A percentile compares a stretch with the other conserved stretches of the same genome.
Evolutionary conservation across 1,140 invertebrate genomes (phyloP).

Genomic region (Drosophila oshimai): DNA sequence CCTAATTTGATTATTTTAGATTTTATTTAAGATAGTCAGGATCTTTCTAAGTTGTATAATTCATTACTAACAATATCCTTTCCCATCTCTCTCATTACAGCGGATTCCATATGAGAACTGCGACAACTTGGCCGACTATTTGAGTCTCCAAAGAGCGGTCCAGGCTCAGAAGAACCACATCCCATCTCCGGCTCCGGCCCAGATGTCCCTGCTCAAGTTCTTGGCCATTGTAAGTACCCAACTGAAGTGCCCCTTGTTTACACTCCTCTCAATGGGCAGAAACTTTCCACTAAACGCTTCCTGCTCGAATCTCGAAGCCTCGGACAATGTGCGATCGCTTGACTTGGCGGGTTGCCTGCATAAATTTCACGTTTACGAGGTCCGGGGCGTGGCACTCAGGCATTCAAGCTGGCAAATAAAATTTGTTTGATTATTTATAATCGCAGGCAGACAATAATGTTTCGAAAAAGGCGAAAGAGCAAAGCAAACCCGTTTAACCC

Average conservation of each 20-base stretch:
- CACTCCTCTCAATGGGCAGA: conserved; percentile 5
- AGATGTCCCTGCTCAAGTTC: conserved; percentile 86
- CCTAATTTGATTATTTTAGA: not conserved
- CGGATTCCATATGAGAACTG: conserved; percentile 70
- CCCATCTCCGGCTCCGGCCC: conserved; percentile 33
- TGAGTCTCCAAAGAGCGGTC: conserved; percentile 61
- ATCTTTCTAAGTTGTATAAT: no score
- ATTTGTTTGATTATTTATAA: conserved; percentile 69
- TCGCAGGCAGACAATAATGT: conserved; percentile 31
- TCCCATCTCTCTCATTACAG: conserved; percentile 34
- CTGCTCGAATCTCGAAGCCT: conserved; percentile 56
- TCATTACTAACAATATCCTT: not conserved
- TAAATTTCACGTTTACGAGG: conserved; percentile 68
- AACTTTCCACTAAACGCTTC: conserved; percentile 43
- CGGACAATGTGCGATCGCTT: conserved; percentile 60
- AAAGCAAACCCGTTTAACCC: not conserved
- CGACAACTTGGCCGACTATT: conserved; percentile 74
- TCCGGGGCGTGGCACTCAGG: conserved; percentile 21
- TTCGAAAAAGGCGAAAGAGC: not conserved
- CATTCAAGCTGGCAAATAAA: conserved; percentile 41
- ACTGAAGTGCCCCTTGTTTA: conserved; percentile 82
- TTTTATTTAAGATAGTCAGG: no score
- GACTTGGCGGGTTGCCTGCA: conserved; percentile 54
- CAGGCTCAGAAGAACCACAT: conserved; percentile 37
- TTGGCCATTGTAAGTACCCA: conserved; percentile 86